Conservation (phyloP, 2,113 vertebrate species). For the Gopherus evgoodei region DNA sequence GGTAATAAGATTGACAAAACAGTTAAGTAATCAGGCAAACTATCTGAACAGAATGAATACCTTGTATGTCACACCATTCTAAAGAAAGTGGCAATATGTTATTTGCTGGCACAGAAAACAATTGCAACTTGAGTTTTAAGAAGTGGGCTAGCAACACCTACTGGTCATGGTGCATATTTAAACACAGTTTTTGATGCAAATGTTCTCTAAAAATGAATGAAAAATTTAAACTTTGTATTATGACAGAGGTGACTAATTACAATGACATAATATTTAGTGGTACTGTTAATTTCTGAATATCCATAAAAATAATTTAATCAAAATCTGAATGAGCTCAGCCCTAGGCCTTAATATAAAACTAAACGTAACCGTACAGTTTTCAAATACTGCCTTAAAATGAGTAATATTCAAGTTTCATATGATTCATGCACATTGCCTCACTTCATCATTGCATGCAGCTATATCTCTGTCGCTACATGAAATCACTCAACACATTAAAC, state of each 20-base stretch:
- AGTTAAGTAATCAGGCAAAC: neutral
- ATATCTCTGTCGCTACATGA: neutral
- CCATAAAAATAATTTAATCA: neutral
- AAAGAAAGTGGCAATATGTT: conserved; percentile 1
- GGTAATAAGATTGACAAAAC: neutral
- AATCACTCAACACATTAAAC: neutral
- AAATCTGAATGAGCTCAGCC: neutral
- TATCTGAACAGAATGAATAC: neutral
- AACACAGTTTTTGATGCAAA: neutral
- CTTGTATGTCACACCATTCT: neutral
- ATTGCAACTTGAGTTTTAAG: neutral
- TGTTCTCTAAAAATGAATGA: neutral
- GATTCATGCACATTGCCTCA: neutral
- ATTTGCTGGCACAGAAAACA: neutral
- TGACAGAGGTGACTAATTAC: neutral
- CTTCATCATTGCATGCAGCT: neutral
- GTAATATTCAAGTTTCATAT: neutral
- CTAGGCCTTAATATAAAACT: neutral
- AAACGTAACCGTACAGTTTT: neutral
- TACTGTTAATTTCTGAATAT: neutral
- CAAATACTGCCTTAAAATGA: neutral
- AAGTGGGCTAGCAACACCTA: conserved; percentile 73
- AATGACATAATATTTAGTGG: neutral
- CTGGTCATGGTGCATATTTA: conserved; percentile 58
- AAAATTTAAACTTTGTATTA: neutral